Evolutionary conservation across 30 jellyfish, hydroid and myxozoan genomes (phyloP).

Genomic region (Aurelia sp.): DNA sequence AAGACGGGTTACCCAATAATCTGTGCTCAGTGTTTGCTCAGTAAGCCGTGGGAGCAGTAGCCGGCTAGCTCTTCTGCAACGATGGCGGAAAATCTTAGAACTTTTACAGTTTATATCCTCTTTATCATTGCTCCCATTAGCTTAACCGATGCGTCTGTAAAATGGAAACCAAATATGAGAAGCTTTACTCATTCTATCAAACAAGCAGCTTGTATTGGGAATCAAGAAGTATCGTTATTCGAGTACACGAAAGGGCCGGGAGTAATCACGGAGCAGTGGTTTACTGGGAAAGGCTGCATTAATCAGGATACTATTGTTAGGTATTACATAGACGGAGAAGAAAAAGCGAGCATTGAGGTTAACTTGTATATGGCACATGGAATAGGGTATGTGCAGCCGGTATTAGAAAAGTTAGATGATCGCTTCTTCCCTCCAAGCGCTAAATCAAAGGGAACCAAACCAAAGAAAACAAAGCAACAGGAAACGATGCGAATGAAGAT

Average conservation of each 20-base stretch:
- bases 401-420: not conserved
- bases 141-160: slow-evolving; percentile 31
- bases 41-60: no score
- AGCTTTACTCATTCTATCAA: slow-evolving; percentile 77
- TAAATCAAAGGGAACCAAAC: not conserved
- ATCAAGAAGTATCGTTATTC: slow-evolving; percentile 54
- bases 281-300: slow-evolving; percentile 80
- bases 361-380: slow-evolving; percentile 83
- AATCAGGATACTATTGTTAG: slow-evolving; percentile 64
- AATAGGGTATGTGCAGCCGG: slow-evolving; percentile 43
- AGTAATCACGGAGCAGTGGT: slow-evolving; percentile 94
- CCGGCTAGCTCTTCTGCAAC: no score
- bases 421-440: not conserved
- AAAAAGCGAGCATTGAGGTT: slow-evolving; percentile 64
- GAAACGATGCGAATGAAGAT: slow-evolving; percentile 9
- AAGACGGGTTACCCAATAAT: no score
- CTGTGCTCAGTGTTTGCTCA: no score
- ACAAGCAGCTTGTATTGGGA: slow-evolving; percentile 67
- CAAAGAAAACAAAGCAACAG: not conserved
- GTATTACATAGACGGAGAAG: slow-evolving; percentile 81
- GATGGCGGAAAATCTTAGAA: no score
- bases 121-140: not conserved
- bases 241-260: slow-evolving; percentile 81
- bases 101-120: no score
- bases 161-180: slow-evolving; percentile 71